Conservation (phyloP, 2,888 invertebrate species). For the Hydropsyche betteni region DNA sequence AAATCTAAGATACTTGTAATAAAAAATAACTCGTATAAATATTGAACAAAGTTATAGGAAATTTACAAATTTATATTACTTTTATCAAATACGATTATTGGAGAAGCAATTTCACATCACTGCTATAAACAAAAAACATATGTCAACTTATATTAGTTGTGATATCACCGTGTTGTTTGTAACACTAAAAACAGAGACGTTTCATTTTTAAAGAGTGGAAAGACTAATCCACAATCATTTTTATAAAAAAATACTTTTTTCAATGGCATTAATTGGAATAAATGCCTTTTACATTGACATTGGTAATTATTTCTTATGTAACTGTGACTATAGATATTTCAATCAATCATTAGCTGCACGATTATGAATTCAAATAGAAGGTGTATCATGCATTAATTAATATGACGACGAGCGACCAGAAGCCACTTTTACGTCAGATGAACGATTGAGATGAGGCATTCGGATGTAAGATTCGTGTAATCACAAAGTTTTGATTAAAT, state of each 20-base stretch:
- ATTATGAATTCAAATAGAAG: background rate
- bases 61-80: no score
- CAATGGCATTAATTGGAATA: constrained; percentile 33
- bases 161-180: constrained; percentile 25
- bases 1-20: no score
- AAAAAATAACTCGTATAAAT: no score
- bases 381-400: no score
- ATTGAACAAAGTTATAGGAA: no score
- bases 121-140: constrained; percentile 4
- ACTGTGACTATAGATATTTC: constrained; percentile 19
- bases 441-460: no score
- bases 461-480: no score
- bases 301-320: constrained; percentile 29
- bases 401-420: no score
- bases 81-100: no score
- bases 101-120: constrained; percentile 5
- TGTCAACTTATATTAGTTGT: constrained; percentile 19
- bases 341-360: constrained; percentile 9
- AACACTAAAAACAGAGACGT: constrained; percentile 21
- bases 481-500: no score
- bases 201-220: background rate
- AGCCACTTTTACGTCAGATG: no score
- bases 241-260: constrained; percentile 38
- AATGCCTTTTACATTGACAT: constrained; percentile 31
- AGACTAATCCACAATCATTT: constrained; percentile 30